Evolutionary conservation across 2,113 vertebrate genomes (phyloP).

Genomic region (Suricata suricatta): DNA sequence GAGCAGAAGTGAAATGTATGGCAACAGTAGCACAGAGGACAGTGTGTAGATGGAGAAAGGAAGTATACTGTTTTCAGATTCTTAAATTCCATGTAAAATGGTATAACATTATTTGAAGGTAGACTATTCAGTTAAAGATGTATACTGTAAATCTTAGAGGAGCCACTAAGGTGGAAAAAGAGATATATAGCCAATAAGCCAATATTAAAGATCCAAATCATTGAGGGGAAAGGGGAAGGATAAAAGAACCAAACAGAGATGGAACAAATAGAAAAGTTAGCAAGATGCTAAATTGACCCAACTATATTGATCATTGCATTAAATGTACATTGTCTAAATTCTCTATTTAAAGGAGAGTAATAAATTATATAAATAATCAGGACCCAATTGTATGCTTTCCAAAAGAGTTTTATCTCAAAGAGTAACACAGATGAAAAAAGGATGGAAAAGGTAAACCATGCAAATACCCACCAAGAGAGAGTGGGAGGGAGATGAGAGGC

Average conservation of each 20-base stretch:
- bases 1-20: neutral
- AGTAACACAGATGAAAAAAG: neutral
- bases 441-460: neutral
- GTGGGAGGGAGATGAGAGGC: neutral
- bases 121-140: neutral
- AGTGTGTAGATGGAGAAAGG: neutral
- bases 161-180: neutral
- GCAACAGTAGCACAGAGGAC: neutral
- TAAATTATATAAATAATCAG: neutral
- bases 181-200: neutral
- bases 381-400: neutral
- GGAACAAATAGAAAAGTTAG: conserved; percentile 5
- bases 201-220: neutral
- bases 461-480: neutral
- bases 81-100: neutral
- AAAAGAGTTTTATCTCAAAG: neutral
- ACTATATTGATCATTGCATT: neutral
- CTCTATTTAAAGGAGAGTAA: neutral
- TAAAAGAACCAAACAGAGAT: conserved; percentile 3
- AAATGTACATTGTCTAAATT: neutral
- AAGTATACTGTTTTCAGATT: neutral
- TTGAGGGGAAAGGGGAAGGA: neutral
- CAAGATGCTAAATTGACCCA: neutral
- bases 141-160: neutral
- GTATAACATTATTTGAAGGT: neutral